Evolutionary conservation across 1,140 invertebrate species (phyloP).

Genomic region (Zaprionus ghesquierei): DNA sequence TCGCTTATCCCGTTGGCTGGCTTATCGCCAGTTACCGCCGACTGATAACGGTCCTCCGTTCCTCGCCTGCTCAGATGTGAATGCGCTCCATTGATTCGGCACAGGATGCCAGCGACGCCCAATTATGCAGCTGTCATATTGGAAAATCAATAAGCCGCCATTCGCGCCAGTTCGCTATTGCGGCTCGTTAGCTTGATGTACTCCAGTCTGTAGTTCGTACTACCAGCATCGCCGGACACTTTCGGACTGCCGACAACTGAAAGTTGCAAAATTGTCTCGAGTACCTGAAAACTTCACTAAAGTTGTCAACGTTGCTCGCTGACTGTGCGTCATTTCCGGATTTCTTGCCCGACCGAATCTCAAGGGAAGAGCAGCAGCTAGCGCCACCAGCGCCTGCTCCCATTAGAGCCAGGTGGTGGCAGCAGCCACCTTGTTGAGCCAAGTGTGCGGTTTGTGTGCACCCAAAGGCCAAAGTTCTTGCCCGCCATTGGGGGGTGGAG

Average conservation of each 20-base stretch:
- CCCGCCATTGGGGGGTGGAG: background rate
- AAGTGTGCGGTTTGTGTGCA: constrained; percentile 62
- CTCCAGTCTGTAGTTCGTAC: background rate
- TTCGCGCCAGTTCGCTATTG: constrained; percentile 56
- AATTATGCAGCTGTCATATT: constrained; percentile 67
- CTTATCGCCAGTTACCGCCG: constrained; percentile 62
- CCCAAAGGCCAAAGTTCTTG: constrained; percentile 50
- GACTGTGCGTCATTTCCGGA: constrained; percentile 61
- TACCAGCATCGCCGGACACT: constrained; percentile 8
- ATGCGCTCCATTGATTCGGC: constrained; percentile 60
- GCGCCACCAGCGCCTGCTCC: constrained; percentile 16
- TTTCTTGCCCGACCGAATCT: constrained; percentile 68
- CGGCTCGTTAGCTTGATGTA: constrained; percentile 66
- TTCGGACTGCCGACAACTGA: constrained; percentile 42
- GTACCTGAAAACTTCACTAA: constrained; percentile 64
- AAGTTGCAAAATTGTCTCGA: constrained; percentile 78
- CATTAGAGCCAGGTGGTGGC: constrained; percentile 35
- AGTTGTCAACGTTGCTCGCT: constrained; percentile 28
- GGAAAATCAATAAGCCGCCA: constrained; percentile 64
- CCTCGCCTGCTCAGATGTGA: constrained; percentile 2
- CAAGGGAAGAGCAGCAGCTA: constrained; percentile 39
- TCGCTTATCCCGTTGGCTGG: constrained; percentile 16
- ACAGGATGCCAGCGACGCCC: constrained; percentile 37
- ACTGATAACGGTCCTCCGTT: constrained; percentile 40
- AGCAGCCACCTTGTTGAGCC: constrained; percentile 65